Conservation (phyloP, 1,140 invertebrate species). For the Bombus fervidus region DNA sequence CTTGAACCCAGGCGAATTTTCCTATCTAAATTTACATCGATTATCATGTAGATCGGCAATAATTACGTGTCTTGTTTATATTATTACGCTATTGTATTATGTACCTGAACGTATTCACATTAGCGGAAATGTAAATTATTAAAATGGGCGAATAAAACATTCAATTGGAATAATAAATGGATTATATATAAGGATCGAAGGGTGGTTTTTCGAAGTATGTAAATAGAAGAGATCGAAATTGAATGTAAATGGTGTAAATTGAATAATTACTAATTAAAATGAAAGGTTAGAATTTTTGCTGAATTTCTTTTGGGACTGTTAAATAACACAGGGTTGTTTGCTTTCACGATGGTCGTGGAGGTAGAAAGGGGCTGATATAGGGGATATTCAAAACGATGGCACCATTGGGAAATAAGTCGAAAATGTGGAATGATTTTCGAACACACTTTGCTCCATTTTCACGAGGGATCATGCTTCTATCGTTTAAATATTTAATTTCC, state of each 20-base stretch:
- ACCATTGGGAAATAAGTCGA: constrained; percentile 23
- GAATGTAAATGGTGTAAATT: not conserved
- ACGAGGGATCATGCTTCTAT: no score
- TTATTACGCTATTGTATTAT: no score
- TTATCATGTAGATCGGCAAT: no score
- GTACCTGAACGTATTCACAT: no score
- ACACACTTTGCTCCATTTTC: not conserved
- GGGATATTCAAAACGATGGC: not conserved
- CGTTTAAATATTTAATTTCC: constrained; percentile 11
- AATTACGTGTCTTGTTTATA: no score
- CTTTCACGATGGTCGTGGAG: not conserved
- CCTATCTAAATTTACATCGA: no score
- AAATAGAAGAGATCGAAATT: no score
- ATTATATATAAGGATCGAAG: not conserved
- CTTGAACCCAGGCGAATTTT: fast-evolving
- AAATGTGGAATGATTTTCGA: constrained; percentile 1
- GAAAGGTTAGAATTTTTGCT: not conserved
- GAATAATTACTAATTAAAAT: not conserved
- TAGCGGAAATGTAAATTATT: no score
- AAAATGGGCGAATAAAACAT: no score
- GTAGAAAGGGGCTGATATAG: not conserved
- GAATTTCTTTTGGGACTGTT: not conserved
- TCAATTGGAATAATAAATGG: no score
- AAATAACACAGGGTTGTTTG: not conserved
- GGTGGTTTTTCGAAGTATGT: not conserved